These are phyloP conservation scores for Caenorhabditis afra DNA, from an alignment of 2,888 invertebrate species.

Conservation along the genomic window DNA sequence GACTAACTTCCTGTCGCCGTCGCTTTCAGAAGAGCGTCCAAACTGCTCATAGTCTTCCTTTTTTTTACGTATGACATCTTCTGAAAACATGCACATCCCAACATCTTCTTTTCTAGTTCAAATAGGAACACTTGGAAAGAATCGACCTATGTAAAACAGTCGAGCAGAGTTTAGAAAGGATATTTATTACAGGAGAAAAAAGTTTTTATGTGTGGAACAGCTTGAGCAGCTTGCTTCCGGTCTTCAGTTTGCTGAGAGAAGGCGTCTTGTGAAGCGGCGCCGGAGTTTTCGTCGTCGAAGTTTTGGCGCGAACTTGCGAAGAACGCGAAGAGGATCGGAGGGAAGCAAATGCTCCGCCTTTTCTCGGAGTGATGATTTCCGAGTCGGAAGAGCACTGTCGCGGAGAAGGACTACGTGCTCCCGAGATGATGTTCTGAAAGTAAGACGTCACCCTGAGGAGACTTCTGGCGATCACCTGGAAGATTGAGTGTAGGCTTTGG, in stretches of 20 bases:
- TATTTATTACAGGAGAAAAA: slow-evolving; percentile 1
- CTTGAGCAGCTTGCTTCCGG: slow-evolving; percentile 73
- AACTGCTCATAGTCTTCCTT: slow-evolving; percentile 35
- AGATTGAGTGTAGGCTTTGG: slow-evolving; percentile 65
- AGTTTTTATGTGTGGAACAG: slow-evolving; percentile 66
- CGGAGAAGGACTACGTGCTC: slow-evolving; percentile 73
- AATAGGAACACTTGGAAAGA: background rate
- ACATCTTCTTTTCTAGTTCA: too few relatives aligned
- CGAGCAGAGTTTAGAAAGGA: background rate
- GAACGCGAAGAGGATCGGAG: slow-evolving; percentile 67
- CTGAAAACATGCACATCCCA: background rate
- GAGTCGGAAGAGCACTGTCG: slow-evolving; percentile 74
- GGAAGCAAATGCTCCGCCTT: slow-evolving; percentile 63
- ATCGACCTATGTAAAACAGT: background rate
- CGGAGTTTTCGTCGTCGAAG: slow-evolving; percentile 64
- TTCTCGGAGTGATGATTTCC: slow-evolving; percentile 71
- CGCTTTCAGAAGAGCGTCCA: slow-evolving; percentile 64
- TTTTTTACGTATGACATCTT: slow-evolving; percentile 20
- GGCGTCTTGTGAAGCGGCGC: slow-evolving; percentile 68
- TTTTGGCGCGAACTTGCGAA: slow-evolving; percentile 65
- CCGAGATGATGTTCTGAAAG: slow-evolving; percentile 65
- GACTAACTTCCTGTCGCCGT: slow-evolving; percentile 55
- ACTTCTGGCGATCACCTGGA: slow-evolving; percentile 57
- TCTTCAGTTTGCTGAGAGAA: slow-evolving; percentile 69
- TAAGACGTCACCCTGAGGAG: background rate